phyloP scores from a whole-genome alignment of 2,888 invertebrate species.

The Blastobasis adustella region DNA sequence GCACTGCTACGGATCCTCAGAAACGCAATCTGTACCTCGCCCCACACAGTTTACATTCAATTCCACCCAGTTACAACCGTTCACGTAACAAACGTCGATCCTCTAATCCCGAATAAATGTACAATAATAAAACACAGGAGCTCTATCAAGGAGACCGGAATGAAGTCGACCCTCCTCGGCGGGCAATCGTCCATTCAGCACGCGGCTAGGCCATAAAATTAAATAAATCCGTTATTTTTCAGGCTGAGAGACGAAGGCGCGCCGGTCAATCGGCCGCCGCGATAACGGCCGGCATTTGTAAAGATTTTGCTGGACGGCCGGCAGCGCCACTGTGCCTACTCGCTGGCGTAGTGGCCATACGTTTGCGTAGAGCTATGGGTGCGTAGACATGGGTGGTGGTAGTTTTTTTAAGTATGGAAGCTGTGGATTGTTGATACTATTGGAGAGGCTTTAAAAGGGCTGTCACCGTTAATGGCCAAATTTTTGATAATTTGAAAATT shows the following conservation, averaged over 20 bases:
- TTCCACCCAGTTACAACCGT: no score
- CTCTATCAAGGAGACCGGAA: slow-evolving; percentile 15
- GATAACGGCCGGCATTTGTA: slow-evolving; percentile 72
- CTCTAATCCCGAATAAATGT: slow-evolving; percentile 6
- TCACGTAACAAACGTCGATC: no score
- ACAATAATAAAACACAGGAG: slow-evolving; percentile 20
- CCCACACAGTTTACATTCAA: no score
- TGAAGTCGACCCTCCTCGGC: slow-evolving; percentile 15
- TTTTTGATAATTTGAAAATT: no score
- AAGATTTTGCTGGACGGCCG: slow-evolving; percentile 66
- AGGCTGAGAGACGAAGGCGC: slow-evolving; percentile 48
- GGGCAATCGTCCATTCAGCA: slow-evolving; percentile 69
- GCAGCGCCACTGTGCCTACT: slow-evolving; percentile 46
- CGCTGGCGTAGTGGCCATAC: slow-evolving; percentile 53
- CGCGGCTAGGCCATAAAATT: slow-evolving; percentile 70
- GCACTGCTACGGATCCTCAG: no score
- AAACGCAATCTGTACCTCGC: no score
- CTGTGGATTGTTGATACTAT: no score
- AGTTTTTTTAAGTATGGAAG: no score
- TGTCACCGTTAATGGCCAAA: no score
- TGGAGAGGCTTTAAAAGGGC: no score
- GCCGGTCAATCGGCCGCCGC: slow-evolving; percentile 67
- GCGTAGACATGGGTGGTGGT: slow-evolving; percentile 8
- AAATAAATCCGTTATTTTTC: slow-evolving; percentile 75
- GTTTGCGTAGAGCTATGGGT: slow-evolving; percentile 33